These are phyloP conservation scores for Hemaris fuciformis DNA, from an alignment of 2,888 invertebrate species.

Conservation along the genomic window DNA sequence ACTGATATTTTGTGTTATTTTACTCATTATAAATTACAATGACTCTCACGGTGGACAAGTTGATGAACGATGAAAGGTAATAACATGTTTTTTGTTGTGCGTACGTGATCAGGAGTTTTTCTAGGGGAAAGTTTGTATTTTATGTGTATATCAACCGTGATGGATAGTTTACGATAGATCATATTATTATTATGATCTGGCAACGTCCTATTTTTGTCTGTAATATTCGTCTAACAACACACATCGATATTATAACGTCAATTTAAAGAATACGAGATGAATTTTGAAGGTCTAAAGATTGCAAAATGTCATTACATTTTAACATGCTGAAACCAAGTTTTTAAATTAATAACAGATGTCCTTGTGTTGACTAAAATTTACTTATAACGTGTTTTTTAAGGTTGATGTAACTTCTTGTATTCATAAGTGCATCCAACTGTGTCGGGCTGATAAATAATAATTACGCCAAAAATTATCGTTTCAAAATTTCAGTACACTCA, in stretches of 20 bases:
- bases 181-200: conserved; percentile 12
- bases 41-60: conserved; percentile 70
- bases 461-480: not conserved
- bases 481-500: not conserved
- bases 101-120: conserved; percentile 37
- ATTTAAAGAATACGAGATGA: not conserved
- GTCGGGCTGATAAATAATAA: not conserved
- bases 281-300: not conserved
- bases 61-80: conserved; percentile 74
- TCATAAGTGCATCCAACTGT: not conserved
- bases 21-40: conserved; percentile 32
- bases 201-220: conserved; percentile 17
- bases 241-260: too few relatives aligned
- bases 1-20: conserved; percentile 19
- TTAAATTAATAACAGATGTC: not conserved
- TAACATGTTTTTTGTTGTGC: conserved; percentile 23
- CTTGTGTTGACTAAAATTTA: not conserved
- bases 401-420: not conserved
- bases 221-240: not conserved
- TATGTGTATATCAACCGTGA: conserved; percentile 8
- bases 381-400: not conserved
- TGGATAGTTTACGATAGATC: conserved; percentile 4
- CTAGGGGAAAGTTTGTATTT: conserved; percentile 59
- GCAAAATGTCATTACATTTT: not conserved
- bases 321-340: not conserved